Evolutionary conservation across 2,113 vertebrate genomes (phyloP), one percentile per base, ranked within the genome.

Genomic region (Xiphorhynchus elegans): DNA sequence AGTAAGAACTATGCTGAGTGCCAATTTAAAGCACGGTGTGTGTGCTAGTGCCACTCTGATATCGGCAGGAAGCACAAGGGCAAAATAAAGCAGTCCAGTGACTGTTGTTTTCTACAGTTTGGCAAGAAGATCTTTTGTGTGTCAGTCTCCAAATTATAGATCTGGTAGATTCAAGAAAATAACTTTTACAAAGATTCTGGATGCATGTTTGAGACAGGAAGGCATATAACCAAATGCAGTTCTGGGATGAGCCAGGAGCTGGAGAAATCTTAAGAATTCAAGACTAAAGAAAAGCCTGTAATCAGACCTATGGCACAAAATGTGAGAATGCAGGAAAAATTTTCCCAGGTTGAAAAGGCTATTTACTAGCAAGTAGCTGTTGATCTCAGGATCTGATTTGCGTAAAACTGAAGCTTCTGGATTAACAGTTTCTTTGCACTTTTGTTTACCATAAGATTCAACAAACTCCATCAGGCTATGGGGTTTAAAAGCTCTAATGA

Each of bases 21-120:
- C 28, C 60, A 63, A 24, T 74, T 90, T 68, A 46, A 70, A 92
- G 50, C 28, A 12, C 2, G 0, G 23, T 33, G 35, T 56, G 42
- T 74, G 40, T 84, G 74, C 70, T 67, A 20, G 21, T 93, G 74
- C 78, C 66, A 20, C 42, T 87, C 60, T 72, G 85, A 14, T 1
- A 40, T 8, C 7, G 56, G 33, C 64, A 82, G 78, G 42, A 91
- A 84, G 40, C 31, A 82, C 69, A 75, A 74, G 87, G 31, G 73
- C n/a, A 58, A 84, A 87, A 74, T 47, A 56, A 70, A 84, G 56
- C 69, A 81, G 17, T n/a, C n/a, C 56, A 73, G 49, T 74, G 42
- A 82, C 15, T 72, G 82, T 39, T 93, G 92, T 92, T 87, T 95
- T 87, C 88, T 87, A 26, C 78, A 55, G 39, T 87, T 72, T 52